Conservation (phyloP, 2,113 vertebrate genomes). For the Penelope pileata region DNA sequence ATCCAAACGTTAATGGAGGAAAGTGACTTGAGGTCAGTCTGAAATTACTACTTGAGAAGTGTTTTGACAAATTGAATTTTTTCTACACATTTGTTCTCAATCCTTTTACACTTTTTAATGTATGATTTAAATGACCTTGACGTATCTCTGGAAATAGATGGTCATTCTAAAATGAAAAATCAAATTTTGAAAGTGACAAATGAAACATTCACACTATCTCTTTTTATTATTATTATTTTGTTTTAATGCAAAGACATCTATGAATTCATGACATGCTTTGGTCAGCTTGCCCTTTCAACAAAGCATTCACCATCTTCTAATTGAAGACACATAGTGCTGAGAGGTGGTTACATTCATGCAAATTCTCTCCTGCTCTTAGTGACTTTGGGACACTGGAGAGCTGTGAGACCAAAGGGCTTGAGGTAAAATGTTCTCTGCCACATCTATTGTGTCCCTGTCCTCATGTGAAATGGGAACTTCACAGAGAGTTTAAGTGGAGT, state of each 20-base stretch:
- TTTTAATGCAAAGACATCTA: not conserved
- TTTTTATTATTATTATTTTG: not conserved
- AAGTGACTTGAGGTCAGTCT: not conserved
- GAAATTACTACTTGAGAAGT: constrained; percentile 3
- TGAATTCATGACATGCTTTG: not conserved
- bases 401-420: not conserved
- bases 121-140: not conserved
- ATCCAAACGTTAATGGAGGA: not conserved
- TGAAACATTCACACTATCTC: not conserved
- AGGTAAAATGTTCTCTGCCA: not conserved
- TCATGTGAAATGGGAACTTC: not conserved
- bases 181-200: not conserved
- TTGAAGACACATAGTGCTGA: not conserved
- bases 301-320: not conserved
- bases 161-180: not conserved
- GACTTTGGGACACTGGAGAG: too few relatives aligned
- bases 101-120: not conserved
- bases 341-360: not conserved
- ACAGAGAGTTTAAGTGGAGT: not conserved
- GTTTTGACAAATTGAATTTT: not conserved
- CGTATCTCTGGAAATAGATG: not conserved
- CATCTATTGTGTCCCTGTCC: not conserved
- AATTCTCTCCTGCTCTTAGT: not conserved
- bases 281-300: not conserved
- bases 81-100: not conserved